A percentile compares a stretch with the other conserved stretches of the same genome.
Evolutionary conservation across 2,113 vertebrate species (phyloP).

Genomic region (Cyphomyrus plagiostoma): DNA sequence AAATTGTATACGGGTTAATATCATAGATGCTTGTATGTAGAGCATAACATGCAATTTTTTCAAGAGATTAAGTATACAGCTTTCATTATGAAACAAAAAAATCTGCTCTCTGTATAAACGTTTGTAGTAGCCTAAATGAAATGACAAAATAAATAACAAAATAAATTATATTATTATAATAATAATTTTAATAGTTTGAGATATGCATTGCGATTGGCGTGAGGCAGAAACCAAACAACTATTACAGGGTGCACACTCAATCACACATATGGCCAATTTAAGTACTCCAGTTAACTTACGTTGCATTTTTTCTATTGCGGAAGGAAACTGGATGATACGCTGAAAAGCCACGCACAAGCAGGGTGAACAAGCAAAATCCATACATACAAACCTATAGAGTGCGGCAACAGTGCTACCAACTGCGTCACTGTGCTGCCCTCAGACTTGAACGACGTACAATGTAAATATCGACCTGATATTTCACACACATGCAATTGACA

Average conservation of each 20-base stretch:
- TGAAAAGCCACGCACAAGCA: background rate
- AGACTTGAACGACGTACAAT: background rate
- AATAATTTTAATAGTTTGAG: background rate
- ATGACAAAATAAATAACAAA: background rate
- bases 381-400: background rate
- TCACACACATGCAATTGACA: background rate
- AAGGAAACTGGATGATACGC: background rate
- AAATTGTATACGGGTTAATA: background rate
- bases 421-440: background rate
- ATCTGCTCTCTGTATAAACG: background rate
- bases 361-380: background rate
- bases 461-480: background rate
- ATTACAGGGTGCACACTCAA: too few relatives aligned
- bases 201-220: background rate
- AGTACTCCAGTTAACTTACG: background rate
- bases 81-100: background rate
- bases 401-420: background rate
- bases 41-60: background rate
- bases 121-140: background rate
- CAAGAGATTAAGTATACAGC: background rate
- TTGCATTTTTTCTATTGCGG: background rate
- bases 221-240: too few relatives aligned
- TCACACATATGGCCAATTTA: background rate
- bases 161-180: background rate
- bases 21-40: background rate